Base-by-base conservation (phyloP, 1,140 invertebrate species). In the Heliconius himera region DNA sequence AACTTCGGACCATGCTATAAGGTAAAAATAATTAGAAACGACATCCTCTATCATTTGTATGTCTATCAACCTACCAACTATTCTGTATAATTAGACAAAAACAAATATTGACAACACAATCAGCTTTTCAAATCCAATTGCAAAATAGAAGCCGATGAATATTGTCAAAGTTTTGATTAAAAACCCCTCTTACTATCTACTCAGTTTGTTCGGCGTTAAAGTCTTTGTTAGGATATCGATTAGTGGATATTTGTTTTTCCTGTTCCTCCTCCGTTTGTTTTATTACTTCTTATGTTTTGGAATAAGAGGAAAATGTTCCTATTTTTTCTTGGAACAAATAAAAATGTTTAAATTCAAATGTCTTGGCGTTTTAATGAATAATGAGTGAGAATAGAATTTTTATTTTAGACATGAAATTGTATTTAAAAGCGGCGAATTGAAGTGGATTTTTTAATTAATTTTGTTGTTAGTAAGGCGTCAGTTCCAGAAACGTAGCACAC, bases 161-260 rank as follows among this genome's bases (percentile, higher is more conserved):
- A 75, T 72, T 77, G 76, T 77, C 70, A 71, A 77, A 77, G 60
- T 77, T 77, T 77, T 77, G 76, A 77, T 78, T 78, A 78, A 78
- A 78, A 78, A 78, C 71, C 76, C 33, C 70, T 49, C 41, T 72
- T 51, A 78, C 70, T 73, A 71, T 78, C 51, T 36, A 73, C 56
- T 78, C 76, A 11, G 11, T 46, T 76, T 70, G 56, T 70, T 76
- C 56, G 74, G 66, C 60, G 74, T 33, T 76, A 70, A 76, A 76
- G 46, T 76, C 36, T 76, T 70, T 76, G n/a, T 66, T 26, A 13
- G 66, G 38, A 70, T 49, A 76, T 76, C 74, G 60, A 76, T 76
- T 70, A 41, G 66, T 46, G 74, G 60, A 66, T 66, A 56, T 29
- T 26, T 66, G 26, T 66, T 66, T 66, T 29, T 29, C 60, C 60